Evolutionary conservation across 2,113 vertebrate species (phyloP), one percentile per base, ranked within the genome.

Genomic region (Daphoenositta chrysoptera): DNA sequence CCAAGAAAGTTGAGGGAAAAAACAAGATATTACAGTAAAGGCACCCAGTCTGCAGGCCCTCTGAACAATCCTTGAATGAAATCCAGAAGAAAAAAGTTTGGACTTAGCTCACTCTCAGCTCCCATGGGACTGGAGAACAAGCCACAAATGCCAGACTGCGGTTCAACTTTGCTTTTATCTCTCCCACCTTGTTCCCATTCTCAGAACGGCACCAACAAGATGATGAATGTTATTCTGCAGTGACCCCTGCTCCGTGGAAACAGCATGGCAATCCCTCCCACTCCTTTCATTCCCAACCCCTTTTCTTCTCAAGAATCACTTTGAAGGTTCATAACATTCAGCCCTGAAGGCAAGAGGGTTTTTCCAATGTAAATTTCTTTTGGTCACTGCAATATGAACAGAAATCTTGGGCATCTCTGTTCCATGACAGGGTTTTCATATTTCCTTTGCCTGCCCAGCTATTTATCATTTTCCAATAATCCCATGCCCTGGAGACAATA

Each of bases 381-480:
- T 90, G 96, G 89, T 92, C 95, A 96, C 81, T 47, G 80, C 94
- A 83, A 87, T 95, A 93, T 89, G 84, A 96, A 80, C 87, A 93
- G 87, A 91, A 91, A 95, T 89, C 90, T 78, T 92, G 95, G 95
- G 92, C 95, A 92, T 95, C 83, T 96, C 95, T 94, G 68, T 95
- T 97, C 92, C n/a, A 57, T 35, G 26, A 95, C 90, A 94, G 94
- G 86, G 95, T 97, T 97, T 97, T 97, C 97, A 97, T 97, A 97
- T 97, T 97, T 97, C 96, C 95, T 90, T 93, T 91, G 95, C 94
- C 95, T 97, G 92, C 82, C 96, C 96, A 95, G 95, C 97, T 97
- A 97, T 97, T 97, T 97, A 97, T 98, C 98, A 98, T 98, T 98
- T 99, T 99, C 98, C 98, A 98, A 99, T 99, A 99, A 98, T 98